Base-by-base conservation (phyloP, 2,888 invertebrate species). In the Morpho helenor region DNA sequence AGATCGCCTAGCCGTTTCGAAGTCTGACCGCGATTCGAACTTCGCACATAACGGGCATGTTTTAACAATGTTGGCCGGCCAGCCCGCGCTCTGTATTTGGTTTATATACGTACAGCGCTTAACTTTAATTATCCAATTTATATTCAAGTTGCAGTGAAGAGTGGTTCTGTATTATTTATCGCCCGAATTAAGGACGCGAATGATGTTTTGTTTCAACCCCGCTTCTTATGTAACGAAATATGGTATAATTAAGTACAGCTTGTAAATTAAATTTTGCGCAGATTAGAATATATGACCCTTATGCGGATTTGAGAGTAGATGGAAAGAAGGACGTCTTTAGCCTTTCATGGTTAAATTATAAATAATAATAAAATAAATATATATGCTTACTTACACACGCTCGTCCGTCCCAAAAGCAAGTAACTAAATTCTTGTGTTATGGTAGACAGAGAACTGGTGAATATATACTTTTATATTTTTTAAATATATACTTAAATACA, bases 71-170 rank as follows among this genome's bases (percentile, higher is more conserved):
- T 67, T 65, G 31, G 72, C 71, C 61, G 62, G 69, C 66, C 67
- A 61, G 70, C 68, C 63, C 66, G 66, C 66, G 65, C 68, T 68
- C 73, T 74, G 75, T 76, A 76, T 79, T 80, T 76, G 74, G 78
- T 80, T 79, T 72, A 78, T 81, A 80, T 82, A 75, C 72, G 72
- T 80, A 75, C 72, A 73, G 71, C 77, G 81, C 80, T 86, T 82
- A 82, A 82, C 73, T 80, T 86, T 87, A 87, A 87, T 87, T 82
- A 81, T 75, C 74, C 82, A 77, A 84, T 87, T 87, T 86, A 83
- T 83, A 87, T 85, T 87, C 86, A 81, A 85, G 80, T 84, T 82
- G 80, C 83, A 82, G 72, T 78, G 81, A 84, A 81, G 80, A 80
- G 80, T 75, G 80, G 76, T 68, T 76, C 77, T 85, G 74, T 83